These are phyloP conservation scores for Heteronetta atricapilla DNA, from an alignment of 2,113 vertebrate genomes.

Conservation along the genomic window DNA sequence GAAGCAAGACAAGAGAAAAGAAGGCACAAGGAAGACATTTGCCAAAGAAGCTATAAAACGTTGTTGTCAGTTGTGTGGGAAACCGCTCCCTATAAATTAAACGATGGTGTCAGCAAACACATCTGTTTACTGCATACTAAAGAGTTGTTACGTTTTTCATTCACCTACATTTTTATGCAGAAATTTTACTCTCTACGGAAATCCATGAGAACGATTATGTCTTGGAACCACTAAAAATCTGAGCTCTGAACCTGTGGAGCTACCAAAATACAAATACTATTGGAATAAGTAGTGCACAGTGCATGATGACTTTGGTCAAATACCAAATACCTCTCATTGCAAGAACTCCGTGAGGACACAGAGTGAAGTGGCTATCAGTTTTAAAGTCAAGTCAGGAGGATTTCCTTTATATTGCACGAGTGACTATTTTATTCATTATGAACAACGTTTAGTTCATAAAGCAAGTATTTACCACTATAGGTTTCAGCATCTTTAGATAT, in stretches of 20 bases:
- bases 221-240: background rate
- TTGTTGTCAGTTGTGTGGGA: background rate
- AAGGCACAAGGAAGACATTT: background rate
- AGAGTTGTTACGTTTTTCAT: background rate
- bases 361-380: background rate
- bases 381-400: background rate
- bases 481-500: background rate
- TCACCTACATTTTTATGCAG: background rate
- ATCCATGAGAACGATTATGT: background rate
- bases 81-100: background rate
- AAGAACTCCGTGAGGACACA: background rate
- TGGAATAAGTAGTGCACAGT: background rate
- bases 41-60: background rate
- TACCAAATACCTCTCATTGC: background rate
- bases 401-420: background rate
- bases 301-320: background rate
- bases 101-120: background rate
- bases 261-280: background rate
- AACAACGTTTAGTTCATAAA: background rate
- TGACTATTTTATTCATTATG: background rate
- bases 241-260: background rate
- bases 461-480: background rate
- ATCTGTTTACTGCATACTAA: background rate
- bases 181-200: background rate
- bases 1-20: background rate